Evolutionary conservation across 2,113 vertebrate species (phyloP), one percentile per base, ranked within the genome.

Genomic region (Ceyx cyanopectus): DNA sequence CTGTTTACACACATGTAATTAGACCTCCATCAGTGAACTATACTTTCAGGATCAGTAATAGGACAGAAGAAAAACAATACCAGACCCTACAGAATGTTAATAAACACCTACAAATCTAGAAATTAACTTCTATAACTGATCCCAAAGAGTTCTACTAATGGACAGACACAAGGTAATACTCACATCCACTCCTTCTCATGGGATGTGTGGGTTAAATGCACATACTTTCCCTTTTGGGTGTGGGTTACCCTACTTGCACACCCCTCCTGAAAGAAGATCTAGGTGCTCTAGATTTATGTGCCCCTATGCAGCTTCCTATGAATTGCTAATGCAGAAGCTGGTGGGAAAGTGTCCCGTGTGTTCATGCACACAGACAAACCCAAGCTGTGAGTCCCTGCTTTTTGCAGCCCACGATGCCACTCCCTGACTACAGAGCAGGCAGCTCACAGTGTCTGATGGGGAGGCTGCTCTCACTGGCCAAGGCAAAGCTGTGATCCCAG

Each of bases 331-430:
- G n/a, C 22, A 37, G 9, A 10, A 3, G 29, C 11, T 50, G 40
- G 37, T n/a, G 20, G 57, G 32, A 41, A 37, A 53, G 34, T 7
- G 12, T 17, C n/a, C n/a, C 13, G 2, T 0, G 1, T 65, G 46
- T 12, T 32, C 2, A 1, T 6, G 46, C 1, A 5, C 46, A 61
- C 23, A 19, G 27, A 43, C 34, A 26, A n/a, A 66, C 20, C 46
- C 3, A 7, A 57, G 65, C 10, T 27, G 22, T 6, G 41, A 15
- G 16, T 30, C 65, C 40, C 40, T 60, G 74, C 45, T 16, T 21
- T 17, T 26, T 18, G 16, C n/a, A 43, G 65, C 16, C 65, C 0
- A 0, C 9, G 2, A 26, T 45, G 27, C 12, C 1, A 30, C 41
- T 14, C 12, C 12, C 22, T 32, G 14, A 17, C 1, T 19, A 27